Evolutionary conservation across 2,113 vertebrate species (phyloP).

Genomic region (Mustela nigripes): DNA sequence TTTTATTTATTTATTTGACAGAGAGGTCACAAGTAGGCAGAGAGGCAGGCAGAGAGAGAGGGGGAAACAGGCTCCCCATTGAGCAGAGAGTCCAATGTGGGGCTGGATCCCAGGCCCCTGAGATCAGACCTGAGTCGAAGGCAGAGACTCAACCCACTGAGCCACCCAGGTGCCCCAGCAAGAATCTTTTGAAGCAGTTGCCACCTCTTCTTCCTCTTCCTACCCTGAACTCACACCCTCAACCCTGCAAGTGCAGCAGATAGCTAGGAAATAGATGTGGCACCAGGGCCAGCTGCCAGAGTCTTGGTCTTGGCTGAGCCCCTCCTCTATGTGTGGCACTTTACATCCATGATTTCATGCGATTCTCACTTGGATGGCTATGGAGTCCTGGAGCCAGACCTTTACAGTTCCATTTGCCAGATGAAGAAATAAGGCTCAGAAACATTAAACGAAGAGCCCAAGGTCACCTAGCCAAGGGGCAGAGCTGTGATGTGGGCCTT

Average conservation of each 20-base stretch:
- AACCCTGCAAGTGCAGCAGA: neutral
- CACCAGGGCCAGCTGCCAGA: neutral
- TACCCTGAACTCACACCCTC: neutral
- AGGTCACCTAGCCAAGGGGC: neutral
- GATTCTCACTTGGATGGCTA: neutral
- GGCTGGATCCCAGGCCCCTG: too few species aligned
- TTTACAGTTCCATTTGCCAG: neutral
- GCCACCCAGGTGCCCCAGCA: too few species aligned
- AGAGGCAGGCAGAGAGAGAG: too few species aligned
- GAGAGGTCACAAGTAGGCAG: too few species aligned
- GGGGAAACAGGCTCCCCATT: too few species aligned
- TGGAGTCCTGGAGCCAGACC: neutral
- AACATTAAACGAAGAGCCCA: constrained; percentile 7
- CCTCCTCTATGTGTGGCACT: neutral
- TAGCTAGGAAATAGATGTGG: neutral
- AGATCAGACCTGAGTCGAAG: too few species aligned
- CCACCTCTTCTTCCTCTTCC: neutral
- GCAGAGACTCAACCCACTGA: too few species aligned
- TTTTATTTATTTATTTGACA: too few species aligned
- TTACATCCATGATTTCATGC: neutral
- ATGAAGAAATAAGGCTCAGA: neutral
- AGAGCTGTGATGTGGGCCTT: neutral
- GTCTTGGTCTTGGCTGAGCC: neutral
- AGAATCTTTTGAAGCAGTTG: neutral
- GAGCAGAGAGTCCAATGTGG: too few species aligned